Conservation (phyloP, 2,888 invertebrate genomes). For the Pecten maximus region DNA sequence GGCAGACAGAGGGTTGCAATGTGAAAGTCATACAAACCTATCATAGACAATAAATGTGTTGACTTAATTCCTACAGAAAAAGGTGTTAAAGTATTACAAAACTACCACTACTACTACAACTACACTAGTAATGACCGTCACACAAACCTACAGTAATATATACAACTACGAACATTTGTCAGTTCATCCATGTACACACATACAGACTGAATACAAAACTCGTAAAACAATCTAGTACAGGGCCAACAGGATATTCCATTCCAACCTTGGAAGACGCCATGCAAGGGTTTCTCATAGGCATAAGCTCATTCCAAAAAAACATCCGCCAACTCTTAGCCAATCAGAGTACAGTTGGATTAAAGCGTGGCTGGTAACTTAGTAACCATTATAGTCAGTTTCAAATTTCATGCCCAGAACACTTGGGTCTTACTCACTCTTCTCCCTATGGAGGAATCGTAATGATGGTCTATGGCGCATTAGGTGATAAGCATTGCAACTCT, state of each 20-base stretch:
- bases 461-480: conserved; percentile 49
- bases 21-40: conserved; percentile 28
- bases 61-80: conserved; percentile 21
- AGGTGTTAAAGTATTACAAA: background rate
- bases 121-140: background rate
- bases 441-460: conserved; percentile 57
- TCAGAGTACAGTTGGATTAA: background rate
- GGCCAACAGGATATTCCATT: background rate
- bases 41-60: conserved; percentile 7
- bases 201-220: background rate
- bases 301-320: conserved; percentile 15
- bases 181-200: background rate
- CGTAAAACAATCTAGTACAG: background rate
- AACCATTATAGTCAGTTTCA: conserved; percentile 8
- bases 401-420: background rate
- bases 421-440: conserved; percentile 59
- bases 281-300: background rate
- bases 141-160: background rate
- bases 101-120: background rate
- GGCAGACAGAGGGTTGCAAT: conserved; percentile 13
- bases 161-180: background rate
- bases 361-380: conserved; percentile 27
- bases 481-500: conserved; percentile 37
- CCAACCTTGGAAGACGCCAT: conserved; percentile 9
- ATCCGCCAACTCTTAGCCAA: conserved; percentile 22